Conservation (phyloP, 2,888 invertebrate genomes). For the Arrhopalites spinosus region DNA sequence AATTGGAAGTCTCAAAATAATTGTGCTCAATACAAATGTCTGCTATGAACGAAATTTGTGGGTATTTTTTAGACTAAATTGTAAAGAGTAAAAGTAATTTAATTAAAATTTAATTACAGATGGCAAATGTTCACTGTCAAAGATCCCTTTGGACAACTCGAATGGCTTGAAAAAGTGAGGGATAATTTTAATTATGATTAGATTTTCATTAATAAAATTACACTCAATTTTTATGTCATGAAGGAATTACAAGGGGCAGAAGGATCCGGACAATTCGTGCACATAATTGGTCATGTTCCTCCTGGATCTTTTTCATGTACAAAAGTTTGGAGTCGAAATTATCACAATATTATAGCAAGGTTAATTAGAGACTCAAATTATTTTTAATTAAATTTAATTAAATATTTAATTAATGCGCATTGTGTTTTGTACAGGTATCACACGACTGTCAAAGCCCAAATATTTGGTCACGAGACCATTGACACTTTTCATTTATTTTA, state of each 20-base stretch:
- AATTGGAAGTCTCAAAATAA: constrained; percentile 60
- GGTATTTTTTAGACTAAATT: not conserved
- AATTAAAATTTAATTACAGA: not conserved
- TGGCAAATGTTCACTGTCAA: constrained; percentile 57
- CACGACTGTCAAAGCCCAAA: constrained; percentile 48
- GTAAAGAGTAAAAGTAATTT: not conserved
- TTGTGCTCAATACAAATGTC: constrained; percentile 63
- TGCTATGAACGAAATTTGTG: constrained; percentile 61
- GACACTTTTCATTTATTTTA: constrained; percentile 60
- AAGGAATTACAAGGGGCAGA: constrained; percentile 62
- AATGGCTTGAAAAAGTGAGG: constrained; percentile 64
- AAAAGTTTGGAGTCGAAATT: constrained; percentile 40
- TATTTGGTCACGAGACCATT: constrained; percentile 61
- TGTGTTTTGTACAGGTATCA: no score
- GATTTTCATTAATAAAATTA: no score
- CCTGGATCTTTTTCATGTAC: constrained; percentile 39
- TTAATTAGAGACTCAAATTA: not conserved
- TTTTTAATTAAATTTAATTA: not conserved
- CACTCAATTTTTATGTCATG: no score
- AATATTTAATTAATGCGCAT: not conserved
- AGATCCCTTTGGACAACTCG: constrained; percentile 59
- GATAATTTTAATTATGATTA: constrained; percentile 49
- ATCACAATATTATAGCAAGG: constrained; percentile 45
- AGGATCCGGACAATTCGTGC: constrained; percentile 58
- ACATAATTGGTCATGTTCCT: constrained; percentile 51